Conservation (phyloP, 2,888 invertebrate species). For the Lasioglossum zephyrum region DNA sequence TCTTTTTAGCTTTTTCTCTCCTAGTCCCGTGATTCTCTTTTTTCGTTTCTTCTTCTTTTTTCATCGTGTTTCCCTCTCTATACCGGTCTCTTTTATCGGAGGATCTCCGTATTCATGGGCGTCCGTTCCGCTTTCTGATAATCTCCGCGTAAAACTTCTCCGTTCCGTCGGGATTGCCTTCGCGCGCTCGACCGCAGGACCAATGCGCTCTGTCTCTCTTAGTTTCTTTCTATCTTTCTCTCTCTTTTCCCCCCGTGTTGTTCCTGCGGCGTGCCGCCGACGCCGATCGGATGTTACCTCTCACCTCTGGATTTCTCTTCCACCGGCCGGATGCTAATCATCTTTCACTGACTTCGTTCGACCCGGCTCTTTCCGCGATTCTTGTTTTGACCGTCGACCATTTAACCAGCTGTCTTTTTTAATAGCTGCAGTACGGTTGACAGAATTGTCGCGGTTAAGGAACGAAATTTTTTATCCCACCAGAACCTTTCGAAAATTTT, state of each 20-base stretch:
- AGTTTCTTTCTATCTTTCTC: not conserved
- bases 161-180: slow-evolving; percentile 75
- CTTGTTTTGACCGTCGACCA: not conserved
- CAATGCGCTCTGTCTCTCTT: slow-evolving; percentile 5
- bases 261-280: slow-evolving; percentile 54
- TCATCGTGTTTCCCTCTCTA: not conserved
- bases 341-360: slow-evolving; percentile 32
- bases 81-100: slow-evolving; percentile 66
- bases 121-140: slow-evolving; percentile 78
- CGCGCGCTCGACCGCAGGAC: slow-evolving; percentile 64
- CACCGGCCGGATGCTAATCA: slow-evolving; percentile 45
- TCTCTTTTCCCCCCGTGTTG: slow-evolving; percentile 31
- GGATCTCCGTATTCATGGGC: slow-evolving; percentile 77
- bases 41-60: slow-evolving; percentile 22
- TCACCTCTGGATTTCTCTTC: slow-evolving; percentile 36
- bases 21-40: not conserved
- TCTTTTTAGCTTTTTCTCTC: not conserved
- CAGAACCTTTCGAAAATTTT: not conserved
- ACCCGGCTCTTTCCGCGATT: not conserved
- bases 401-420: not conserved
- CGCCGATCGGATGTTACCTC: slow-evolving; percentile 41
- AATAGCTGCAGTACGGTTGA: too few relatives aligned
- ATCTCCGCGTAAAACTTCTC: slow-evolving; percentile 78
- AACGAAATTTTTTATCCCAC: not conserved
- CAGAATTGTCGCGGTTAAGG: too few relatives aligned